Percentiles rank a stretch among this genome's conserved stretches.
These are phyloP conservation scores for Sicus ferrugineus DNA, from an alignment of 2,888 invertebrate genomes.

Conservation along the genomic window DNA sequence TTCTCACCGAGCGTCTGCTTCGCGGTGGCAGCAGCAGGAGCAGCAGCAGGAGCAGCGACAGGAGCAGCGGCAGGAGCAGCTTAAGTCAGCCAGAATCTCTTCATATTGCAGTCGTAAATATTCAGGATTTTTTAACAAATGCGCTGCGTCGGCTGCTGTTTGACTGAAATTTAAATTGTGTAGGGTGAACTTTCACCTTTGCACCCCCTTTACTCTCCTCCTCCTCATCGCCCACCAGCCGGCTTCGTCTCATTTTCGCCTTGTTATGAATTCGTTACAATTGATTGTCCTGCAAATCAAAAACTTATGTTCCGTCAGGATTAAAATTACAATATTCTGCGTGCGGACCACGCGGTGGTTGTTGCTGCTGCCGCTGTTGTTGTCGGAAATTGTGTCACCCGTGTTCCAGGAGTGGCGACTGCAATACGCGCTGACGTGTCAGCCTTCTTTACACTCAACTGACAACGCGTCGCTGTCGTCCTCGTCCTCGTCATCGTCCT, in stretches of 20 bases:
- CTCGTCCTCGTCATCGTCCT: conserved; percentile 38
- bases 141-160: not conserved
- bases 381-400: conserved; percentile 24
- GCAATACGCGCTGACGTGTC: not conserved
- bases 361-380: conserved; percentile 8
- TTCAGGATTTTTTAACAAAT: not conserved
- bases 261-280: conserved; percentile 22
- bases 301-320: conserved; percentile 60
- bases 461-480: conserved; percentile 28
- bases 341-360: not conserved
- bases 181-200: not conserved
- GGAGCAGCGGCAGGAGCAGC: not conserved
- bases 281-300: conserved; percentile 37
- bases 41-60: not conserved
- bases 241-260: conserved; percentile 8
- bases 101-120: not conserved
- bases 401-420: not conserved
- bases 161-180: not conserved
- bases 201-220: not conserved
- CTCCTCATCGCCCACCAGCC: not conserved
- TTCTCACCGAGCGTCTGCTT: too few species aligned
- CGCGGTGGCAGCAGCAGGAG: not conserved
- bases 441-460: conserved; percentile 33
- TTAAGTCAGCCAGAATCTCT: not conserved
- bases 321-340: conserved; percentile 53